These are phyloP conservation scores for Adela reaumurella DNA, from an alignment of 2,888 invertebrate genomes.

Conservation along the genomic window DNA sequence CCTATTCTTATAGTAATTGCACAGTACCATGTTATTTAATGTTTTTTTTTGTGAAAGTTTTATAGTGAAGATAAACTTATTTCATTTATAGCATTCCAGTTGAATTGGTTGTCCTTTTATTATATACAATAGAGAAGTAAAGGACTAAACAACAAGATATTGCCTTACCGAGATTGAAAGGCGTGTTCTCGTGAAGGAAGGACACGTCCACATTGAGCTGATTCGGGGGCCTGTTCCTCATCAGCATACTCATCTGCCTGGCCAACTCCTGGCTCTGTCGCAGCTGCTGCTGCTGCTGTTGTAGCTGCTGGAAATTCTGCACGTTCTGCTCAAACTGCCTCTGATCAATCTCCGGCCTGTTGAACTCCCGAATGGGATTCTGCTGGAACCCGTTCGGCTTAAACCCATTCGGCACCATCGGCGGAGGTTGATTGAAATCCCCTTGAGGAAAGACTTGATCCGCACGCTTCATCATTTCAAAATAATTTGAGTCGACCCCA, in stretches of 20 bases:
- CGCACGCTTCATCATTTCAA: constrained; percentile 28
- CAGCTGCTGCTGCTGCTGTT: constrained; percentile 30
- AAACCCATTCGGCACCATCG: constrained; percentile 23
- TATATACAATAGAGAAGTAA: too few species aligned
- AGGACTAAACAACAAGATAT: too few species aligned
- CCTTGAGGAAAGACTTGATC: constrained; percentile 23
- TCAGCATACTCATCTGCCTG: constrained; percentile 39
- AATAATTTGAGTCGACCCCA: constrained; percentile 22
- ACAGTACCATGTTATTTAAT: too few species aligned
- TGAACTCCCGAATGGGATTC: constrained; percentile 30
- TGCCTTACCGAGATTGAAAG: constrained; percentile 40
- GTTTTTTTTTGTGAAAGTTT: too few species aligned
- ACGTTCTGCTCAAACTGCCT: constrained; percentile 26
- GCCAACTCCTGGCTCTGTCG: constrained; percentile 43
- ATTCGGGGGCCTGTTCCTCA: constrained; percentile 39
- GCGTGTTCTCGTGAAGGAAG: constrained; percentile 40
- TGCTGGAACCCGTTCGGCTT: constrained; percentile 39
- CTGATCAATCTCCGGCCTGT: constrained; percentile 21
- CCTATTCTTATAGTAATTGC: too few species aligned
- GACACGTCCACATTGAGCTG: constrained; percentile 44
- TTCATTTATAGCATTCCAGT: too few species aligned
- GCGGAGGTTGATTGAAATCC: constrained; percentile 27
- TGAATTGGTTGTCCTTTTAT: too few species aligned
- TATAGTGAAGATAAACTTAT: too few species aligned
- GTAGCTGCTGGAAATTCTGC: constrained; percentile 14